Conservation (phyloP, 2,888 invertebrate genomes). For the Megamerina dolium region DNA sequence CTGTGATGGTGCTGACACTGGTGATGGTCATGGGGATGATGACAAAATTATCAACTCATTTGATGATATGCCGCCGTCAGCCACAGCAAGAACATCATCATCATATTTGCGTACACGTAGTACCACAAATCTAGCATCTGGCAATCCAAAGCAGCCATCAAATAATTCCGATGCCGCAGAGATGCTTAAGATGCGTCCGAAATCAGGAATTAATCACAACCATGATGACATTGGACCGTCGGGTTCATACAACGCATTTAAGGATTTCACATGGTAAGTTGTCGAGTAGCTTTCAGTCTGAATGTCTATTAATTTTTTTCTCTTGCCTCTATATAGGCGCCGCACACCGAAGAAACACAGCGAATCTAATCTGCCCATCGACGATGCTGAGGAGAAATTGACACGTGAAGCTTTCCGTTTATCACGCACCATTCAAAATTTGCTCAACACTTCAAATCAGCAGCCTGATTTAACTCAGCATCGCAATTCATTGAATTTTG, state of each 20-base stretch:
- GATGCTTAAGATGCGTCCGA: slow-evolving; percentile 10
- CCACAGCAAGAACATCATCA: too few species aligned
- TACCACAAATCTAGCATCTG: slow-evolving; percentile 39
- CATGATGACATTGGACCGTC: slow-evolving; percentile 29
- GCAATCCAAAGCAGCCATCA: slow-evolving; percentile 21
- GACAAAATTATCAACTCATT: slow-evolving; percentile 5
- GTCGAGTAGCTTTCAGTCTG: neutral
- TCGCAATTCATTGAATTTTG: slow-evolving; percentile 17
- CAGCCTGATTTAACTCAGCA: slow-evolving; percentile 55
- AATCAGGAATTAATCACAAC: slow-evolving; percentile 23
- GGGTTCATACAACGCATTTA: slow-evolving; percentile 48
- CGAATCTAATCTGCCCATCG: slow-evolving; percentile 43
- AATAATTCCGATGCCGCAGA: slow-evolving; percentile 4
- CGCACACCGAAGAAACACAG: slow-evolving; percentile 51
- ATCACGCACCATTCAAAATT: slow-evolving; percentile 60
- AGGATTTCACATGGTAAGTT: slow-evolving; percentile 58
- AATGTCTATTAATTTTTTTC: neutral
- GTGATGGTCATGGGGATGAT: slow-evolving; percentile 18
- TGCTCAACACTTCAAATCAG: slow-evolving; percentile 57
- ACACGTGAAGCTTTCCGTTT: slow-evolving; percentile 63
- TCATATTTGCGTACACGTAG: slow-evolving; percentile 40
- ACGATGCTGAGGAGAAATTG: slow-evolving; percentile 58
- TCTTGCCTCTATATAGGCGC: slow-evolving; percentile 31
- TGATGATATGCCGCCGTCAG: slow-evolving; percentile 21
- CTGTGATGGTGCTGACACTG: slow-evolving; percentile 20